Conservation (phyloP, 2,797 vertebrate genomes). For the Clamator glandarius region DNA sequence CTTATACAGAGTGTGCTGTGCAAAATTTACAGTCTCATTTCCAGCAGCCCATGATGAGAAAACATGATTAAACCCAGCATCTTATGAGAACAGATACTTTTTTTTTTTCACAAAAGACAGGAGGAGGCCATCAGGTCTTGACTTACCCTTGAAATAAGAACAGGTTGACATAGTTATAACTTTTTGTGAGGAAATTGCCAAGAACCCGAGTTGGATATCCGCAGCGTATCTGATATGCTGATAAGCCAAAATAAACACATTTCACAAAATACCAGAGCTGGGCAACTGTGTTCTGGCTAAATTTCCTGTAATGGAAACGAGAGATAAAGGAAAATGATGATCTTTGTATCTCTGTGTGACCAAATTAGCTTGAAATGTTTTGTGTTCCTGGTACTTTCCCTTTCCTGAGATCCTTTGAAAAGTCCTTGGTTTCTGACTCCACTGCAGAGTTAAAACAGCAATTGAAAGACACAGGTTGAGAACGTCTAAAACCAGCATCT, state of each 20-base stretch:
- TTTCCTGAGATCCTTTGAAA: conserved; percentile 10
- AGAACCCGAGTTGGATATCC: conserved; percentile 97
- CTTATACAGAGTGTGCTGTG: not conserved
- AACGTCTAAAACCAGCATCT: not conserved
- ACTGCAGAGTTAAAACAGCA: not conserved
- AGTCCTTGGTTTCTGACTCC: not conserved
- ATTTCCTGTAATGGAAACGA: conserved; percentile 84
- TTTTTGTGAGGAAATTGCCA: conserved; percentile 99
- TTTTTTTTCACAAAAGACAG: not conserved
- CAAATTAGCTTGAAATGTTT: not conserved
- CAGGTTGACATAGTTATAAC: conserved; percentile 98
- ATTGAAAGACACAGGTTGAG: not conserved
- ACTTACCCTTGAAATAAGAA: conserved; percentile 99
- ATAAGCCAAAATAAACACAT: conserved; percentile 98
- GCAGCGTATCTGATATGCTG: conserved; percentile 98
- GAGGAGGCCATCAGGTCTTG: not conserved
- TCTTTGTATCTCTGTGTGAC: not conserved
- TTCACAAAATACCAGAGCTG: conserved; percentile 99
- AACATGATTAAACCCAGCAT: not conserved
- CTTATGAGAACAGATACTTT: not conserved
- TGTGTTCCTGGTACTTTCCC: not conserved
- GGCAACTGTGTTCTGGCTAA: conserved; percentile 93
- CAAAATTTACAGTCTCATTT: not conserved
- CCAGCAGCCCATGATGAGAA: not conserved
- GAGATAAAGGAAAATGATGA: conserved; percentile 20